Percentiles rank a stretch among this genome's conserved stretches.
Conservation (phyloP, 2,888 invertebrate genomes). For the Sabatieria punctata region DNA sequence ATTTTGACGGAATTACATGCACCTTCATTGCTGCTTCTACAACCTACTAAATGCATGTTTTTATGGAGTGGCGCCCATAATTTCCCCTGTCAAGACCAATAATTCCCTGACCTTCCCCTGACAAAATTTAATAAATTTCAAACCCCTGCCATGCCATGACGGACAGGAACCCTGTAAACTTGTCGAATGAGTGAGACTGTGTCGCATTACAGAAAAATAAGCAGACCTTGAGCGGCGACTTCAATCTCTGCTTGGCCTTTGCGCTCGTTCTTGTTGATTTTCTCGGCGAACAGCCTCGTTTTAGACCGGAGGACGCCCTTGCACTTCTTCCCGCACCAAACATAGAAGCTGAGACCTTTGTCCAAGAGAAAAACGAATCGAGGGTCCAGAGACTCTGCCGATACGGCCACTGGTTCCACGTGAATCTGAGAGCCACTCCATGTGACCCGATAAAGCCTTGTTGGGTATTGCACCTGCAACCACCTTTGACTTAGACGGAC, state of each 20-base stretch:
- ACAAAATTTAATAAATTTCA: no score
- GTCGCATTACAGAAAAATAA: no score
- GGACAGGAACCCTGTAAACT: no score
- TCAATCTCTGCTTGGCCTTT: constrained; percentile 82
- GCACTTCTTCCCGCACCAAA: constrained; percentile 65
- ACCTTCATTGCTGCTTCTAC: no score
- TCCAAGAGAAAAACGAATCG: constrained; percentile 80
- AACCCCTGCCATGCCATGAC: no score
- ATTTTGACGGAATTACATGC: no score
- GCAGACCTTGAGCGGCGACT: constrained; percentile 59
- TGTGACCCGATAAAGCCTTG: constrained; percentile 24
- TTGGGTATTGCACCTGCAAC: constrained; percentile 1
- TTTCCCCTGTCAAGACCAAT: no score
- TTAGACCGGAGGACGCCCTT: constrained; percentile 34
- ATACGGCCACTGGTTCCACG: constrained; percentile 38
- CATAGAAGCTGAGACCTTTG: constrained; percentile 53
- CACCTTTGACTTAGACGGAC: constrained; percentile 16
- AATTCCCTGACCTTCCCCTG: no score
- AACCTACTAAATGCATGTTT: no score
- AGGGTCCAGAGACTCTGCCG: constrained; percentile 57
- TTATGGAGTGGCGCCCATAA: no score
- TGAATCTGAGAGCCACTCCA: constrained; percentile 31
- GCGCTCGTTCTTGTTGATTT: constrained; percentile 92
- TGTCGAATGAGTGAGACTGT: no score
- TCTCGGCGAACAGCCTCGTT: constrained; percentile 70